phyloP scores from a whole-genome alignment of 2,113 vertebrate genomes.

The Asarcornis scutulata region DNA sequence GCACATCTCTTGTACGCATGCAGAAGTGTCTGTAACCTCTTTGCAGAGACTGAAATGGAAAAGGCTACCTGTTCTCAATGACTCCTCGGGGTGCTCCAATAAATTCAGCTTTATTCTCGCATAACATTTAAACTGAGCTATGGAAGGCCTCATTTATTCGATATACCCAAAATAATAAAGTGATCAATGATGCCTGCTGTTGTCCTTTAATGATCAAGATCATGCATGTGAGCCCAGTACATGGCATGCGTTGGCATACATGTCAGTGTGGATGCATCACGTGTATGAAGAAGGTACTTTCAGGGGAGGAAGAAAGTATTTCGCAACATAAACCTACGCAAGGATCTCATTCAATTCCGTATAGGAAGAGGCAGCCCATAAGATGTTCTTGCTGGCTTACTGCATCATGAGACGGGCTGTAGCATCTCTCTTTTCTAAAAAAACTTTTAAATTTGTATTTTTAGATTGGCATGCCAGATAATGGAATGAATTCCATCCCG shows the following conservation, averaged over 20 bases:
- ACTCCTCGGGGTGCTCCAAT: neutral
- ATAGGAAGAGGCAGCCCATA: neutral
- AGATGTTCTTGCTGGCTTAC: neutral
- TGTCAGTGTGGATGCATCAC: slow-evolving; percentile 16
- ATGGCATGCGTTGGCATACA: neutral
- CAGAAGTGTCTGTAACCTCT: slow-evolving; percentile 53
- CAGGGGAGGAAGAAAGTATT: slow-evolving; percentile 53
- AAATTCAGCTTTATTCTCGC: slow-evolving; percentile 15
- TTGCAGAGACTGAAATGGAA: neutral
- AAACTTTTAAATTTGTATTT: neutral
- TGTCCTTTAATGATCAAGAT: neutral
- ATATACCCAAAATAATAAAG: neutral
- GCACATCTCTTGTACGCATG: slow-evolving; percentile 46
- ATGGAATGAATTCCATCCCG: neutral
- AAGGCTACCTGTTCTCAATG: neutral
- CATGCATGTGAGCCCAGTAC: neutral
- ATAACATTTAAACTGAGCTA: neutral
- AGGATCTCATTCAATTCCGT: slow-evolving; percentile 31
- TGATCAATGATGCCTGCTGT: neutral
- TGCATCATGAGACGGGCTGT: neutral
- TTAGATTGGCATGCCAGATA: neutral
- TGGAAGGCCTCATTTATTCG: neutral
- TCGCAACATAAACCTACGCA: slow-evolving; percentile 32
- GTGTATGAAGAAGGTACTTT: slow-evolving; percentile 36
- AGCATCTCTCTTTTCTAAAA: neutral